Conservation (phyloP, 2,888 invertebrate genomes). For the Conchocele bisecta region DNA sequence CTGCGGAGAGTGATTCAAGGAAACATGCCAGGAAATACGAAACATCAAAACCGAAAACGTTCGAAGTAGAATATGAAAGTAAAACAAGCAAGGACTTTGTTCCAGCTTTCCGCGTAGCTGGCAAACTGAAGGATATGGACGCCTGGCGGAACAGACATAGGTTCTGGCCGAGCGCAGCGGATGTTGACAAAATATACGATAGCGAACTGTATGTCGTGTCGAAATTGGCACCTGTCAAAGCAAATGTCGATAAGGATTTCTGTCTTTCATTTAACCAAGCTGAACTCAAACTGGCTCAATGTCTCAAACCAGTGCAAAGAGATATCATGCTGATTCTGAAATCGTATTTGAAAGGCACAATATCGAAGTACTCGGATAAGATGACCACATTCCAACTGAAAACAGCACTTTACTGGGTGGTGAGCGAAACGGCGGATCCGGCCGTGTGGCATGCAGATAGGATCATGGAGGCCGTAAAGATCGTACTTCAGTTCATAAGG, state of each 20-base stretch:
- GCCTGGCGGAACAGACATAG: conserved; percentile 35
- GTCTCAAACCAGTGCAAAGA: conserved; percentile 40
- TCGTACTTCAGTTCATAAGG: conserved; percentile 12
- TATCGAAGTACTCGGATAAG: not conserved
- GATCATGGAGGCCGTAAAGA: not conserved
- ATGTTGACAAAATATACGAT: conserved; percentile 47
- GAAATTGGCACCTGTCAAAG: conserved; percentile 47
- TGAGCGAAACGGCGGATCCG: conserved; percentile 31
- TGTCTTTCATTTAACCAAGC: conserved; percentile 59
- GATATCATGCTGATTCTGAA: conserved; percentile 44
- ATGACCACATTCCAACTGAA: conserved; percentile 59
- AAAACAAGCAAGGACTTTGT: conserved; percentile 60
- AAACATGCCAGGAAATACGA: no score
- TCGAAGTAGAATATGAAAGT: conserved; percentile 34
- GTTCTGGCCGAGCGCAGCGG: conserved; percentile 39
- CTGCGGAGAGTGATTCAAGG: no score
- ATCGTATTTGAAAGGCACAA: conserved; percentile 35
- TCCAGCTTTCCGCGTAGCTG: conserved; percentile 45
- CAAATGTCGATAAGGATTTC: conserved; percentile 47
- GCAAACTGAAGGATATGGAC: conserved; percentile 36
- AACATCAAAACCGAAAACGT: no score
- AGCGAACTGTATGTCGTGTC: conserved; percentile 52
- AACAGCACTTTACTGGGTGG: conserved; percentile 50
- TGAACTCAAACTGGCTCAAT: conserved; percentile 48
- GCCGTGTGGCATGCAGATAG: conserved; percentile 16